These are phyloP conservation scores for Bombus polaris DNA, from an alignment of 1,140 invertebrate species.

Conservation along the genomic window DNA sequence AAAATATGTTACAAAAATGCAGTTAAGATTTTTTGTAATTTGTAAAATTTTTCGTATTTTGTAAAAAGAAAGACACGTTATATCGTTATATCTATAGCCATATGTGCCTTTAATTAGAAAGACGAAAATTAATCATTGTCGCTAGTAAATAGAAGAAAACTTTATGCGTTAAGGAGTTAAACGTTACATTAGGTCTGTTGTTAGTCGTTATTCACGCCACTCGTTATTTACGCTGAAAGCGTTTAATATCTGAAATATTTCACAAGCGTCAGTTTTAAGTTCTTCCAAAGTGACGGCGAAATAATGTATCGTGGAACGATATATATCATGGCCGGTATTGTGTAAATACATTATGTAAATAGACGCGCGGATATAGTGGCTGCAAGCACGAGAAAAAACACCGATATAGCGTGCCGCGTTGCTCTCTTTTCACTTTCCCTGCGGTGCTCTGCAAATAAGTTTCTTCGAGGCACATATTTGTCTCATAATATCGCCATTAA, in stretches of 20 bases:
- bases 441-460: conserved; percentile 46
- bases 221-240: not conserved
- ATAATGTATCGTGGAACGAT: conserved; percentile 26
- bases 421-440: conserved; percentile 21
- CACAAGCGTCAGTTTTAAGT: conserved; percentile 21
- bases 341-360: conserved; percentile 37
- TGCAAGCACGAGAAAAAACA: not conserved
- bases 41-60: no score
- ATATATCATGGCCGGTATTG: conserved; percentile 4
- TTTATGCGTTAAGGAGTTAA: not conserved
- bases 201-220: not conserved
- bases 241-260: conserved; percentile 35
- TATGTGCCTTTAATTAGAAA: not conserved
- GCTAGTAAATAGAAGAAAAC: not conserved
- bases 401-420: not conserved
- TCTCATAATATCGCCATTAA: conserved; percentile 54
- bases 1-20: no score
- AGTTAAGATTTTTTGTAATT: no score
- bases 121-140: not conserved
- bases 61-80: no score
- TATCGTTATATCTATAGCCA: no score
- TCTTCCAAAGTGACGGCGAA: conserved; percentile 29
- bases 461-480: conserved; percentile 55
- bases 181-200: not conserved
- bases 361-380: not conserved